These are phyloP conservation scores for Schizotus pectinicornis DNA, from an alignment of 2,888 invertebrate species.

Conservation along the genomic window DNA sequence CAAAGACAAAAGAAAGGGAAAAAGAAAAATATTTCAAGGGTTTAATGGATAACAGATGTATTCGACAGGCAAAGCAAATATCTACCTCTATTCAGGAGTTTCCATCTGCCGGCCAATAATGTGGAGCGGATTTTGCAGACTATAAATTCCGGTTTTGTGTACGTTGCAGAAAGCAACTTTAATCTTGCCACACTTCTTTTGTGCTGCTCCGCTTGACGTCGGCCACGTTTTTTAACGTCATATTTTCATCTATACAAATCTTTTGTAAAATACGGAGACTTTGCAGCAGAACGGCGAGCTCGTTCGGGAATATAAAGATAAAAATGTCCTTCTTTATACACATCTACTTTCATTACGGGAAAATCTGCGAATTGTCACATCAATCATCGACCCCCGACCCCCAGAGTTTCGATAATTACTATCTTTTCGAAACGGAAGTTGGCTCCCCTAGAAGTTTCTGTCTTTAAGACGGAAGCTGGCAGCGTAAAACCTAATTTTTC, in stretches of 20 bases:
- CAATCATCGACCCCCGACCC: slow-evolving; percentile 13
- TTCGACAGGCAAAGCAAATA: slow-evolving; percentile 45
- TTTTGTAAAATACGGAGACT: slow-evolving; percentile 21
- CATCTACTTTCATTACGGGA: slow-evolving; percentile 20
- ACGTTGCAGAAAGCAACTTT: slow-evolving; percentile 42
- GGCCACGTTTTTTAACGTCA: slow-evolving; percentile 15
- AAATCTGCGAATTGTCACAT: slow-evolving; percentile 17
- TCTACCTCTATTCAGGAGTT: slow-evolving; percentile 33
- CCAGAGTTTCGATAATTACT: too few relatives aligned
- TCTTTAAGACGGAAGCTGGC: too few relatives aligned
- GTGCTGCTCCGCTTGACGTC: slow-evolving; percentile 19
- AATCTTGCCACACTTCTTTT: slow-evolving; percentile 39
- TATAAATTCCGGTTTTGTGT: slow-evolving; percentile 42
- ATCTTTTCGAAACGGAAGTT: too few relatives aligned
- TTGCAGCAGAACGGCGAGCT: slow-evolving; percentile 15
- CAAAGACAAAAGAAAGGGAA: slow-evolving; percentile 30
- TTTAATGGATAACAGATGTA: slow-evolving; percentile 47
- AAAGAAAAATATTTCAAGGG: slow-evolving; percentile 40
- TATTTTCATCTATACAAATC: slow-evolving; percentile 36
- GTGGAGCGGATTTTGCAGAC: slow-evolving; percentile 34
- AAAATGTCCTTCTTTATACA: slow-evolving; percentile 17
- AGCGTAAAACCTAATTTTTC: too few relatives aligned
- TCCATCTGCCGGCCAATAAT: slow-evolving; percentile 40
- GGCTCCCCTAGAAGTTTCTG: too few relatives aligned
- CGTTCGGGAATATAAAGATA: slow-evolving; percentile 30